phyloP scores from a whole-genome alignment of 2,797 vertebrate genomes.

The Remorina albescens region DNA sequence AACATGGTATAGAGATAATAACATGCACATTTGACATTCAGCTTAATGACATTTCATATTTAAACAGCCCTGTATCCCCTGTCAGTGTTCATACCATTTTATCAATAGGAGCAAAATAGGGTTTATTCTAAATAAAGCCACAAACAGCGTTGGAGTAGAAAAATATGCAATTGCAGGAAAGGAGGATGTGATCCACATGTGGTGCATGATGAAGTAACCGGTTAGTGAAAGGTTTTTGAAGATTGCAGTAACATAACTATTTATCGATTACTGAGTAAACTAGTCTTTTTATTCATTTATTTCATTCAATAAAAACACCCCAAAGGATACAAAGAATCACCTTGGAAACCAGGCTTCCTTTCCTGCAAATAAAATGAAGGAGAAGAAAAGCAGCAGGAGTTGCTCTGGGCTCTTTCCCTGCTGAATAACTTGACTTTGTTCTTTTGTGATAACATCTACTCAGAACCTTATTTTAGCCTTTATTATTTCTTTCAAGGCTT shows the following conservation, averaged over 20 bases:
- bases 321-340: conserved; percentile 17
- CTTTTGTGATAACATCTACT: conserved; percentile 55
- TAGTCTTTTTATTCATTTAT: background rate
- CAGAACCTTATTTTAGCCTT: conserved; percentile 43
- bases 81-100: background rate
- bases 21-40: conserved; percentile 8
- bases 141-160: background rate
- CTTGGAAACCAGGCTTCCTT: conserved; percentile 27
- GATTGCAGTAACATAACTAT: conserved; percentile 21
- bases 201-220: background rate
- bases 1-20: conserved; percentile 17
- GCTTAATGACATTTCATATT: conserved; percentile 20
- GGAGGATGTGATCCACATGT: background rate
- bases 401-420: conserved; percentile 32
- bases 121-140: background rate
- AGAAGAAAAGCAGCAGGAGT: conserved; percentile 43
- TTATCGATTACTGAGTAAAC: conserved; percentile 20
- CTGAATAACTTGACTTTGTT: conserved; percentile 51
- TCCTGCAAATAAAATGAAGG: conserved; percentile 33
- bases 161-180: background rate
- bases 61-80: background rate
- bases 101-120: background rate
- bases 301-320: conserved; percentile 24
- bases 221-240: conserved; percentile 27
- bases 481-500: conserved; percentile 36